Conservation (phyloP, 35 echinoderm and acorn worm genomes). For the Heliocidaris tuberculata region DNA sequence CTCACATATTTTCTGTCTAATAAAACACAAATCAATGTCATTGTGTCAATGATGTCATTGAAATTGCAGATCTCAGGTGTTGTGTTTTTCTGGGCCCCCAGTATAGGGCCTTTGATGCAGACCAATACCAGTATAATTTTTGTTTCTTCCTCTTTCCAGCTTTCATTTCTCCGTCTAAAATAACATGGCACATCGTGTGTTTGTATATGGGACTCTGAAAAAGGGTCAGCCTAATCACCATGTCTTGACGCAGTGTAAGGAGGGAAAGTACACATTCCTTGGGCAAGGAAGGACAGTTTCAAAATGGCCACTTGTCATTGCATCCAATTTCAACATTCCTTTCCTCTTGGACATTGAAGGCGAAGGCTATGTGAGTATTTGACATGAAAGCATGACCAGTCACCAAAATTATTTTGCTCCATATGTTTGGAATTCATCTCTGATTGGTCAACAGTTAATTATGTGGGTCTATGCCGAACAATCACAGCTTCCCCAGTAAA, state of each 20-base stretch:
- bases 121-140: not conserved
- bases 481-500: too few relatives aligned
- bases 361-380: slow-evolving; percentile 70
- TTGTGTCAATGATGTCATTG: too few relatives aligned
- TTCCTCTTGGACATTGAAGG: slow-evolving; percentile 70
- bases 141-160: not conserved
- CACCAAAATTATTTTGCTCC: too few relatives aligned
- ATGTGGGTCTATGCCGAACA: too few relatives aligned
- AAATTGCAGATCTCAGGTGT: too few relatives aligned
- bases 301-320: slow-evolving; percentile 77
- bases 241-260: slow-evolving; percentile 32
- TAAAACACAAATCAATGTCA: too few relatives aligned
- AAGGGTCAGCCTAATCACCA: slow-evolving; percentile 75
- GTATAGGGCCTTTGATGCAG: not conserved
- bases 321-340: slow-evolving; percentile 68
- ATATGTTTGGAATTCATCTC: too few relatives aligned
- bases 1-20: too few relatives aligned
- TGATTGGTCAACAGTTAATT: too few relatives aligned
- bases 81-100: too few relatives aligned
- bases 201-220: slow-evolving; percentile 90
- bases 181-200: slow-evolving; percentile 54
- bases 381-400: too few relatives aligned
- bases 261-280: slow-evolving; percentile 56
- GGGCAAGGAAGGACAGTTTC: slow-evolving; percentile 57
- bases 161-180: not conserved